Percentiles rank a stretch among this genome's conserved stretches.
These are phyloP conservation scores for Argyra leucocephala DNA, from an alignment of 2,888 invertebrate genomes.

Conservation along the genomic window DNA sequence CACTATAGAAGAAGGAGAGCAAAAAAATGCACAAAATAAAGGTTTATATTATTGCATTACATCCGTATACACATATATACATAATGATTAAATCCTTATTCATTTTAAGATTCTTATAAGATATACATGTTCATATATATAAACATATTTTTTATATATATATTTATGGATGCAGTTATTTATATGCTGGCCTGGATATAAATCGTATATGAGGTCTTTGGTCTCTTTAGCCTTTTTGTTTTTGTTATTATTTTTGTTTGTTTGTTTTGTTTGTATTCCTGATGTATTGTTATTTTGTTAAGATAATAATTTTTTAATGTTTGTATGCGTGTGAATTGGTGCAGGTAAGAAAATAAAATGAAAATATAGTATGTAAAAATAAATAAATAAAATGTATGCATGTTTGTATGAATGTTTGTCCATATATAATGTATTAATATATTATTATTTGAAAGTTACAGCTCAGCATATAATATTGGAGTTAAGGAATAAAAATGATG, in stretches of 20 bases:
- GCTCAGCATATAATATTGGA: neutral
- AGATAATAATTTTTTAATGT: neutral
- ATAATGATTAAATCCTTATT: too few relatives aligned
- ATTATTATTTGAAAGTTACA: neutral
- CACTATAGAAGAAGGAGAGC: too few relatives aligned
- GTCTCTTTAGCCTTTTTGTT: neutral
- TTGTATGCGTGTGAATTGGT: slow-evolving; percentile 3
- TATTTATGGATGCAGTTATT: too few relatives aligned
- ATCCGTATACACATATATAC: too few relatives aligned
- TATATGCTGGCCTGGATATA: neutral
- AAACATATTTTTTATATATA: neutral
- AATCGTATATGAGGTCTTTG: neutral
- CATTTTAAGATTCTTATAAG: too few relatives aligned
- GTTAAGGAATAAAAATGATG: neutral
- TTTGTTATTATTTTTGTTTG: too few relatives aligned
- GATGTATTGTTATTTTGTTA: slow-evolving; percentile 6
- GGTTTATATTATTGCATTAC: too few relatives aligned
- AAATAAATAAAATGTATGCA: too few relatives aligned
- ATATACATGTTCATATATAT: neutral
- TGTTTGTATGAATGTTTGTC: too few relatives aligned
- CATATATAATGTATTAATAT: too few relatives aligned
- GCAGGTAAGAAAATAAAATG: neutral
- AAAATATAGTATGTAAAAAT: neutral
- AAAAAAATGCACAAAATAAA: too few relatives aligned
- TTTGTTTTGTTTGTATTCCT: neutral